Conservation (phyloP, 2,797 vertebrate species). For the Betta splendens region DNA sequence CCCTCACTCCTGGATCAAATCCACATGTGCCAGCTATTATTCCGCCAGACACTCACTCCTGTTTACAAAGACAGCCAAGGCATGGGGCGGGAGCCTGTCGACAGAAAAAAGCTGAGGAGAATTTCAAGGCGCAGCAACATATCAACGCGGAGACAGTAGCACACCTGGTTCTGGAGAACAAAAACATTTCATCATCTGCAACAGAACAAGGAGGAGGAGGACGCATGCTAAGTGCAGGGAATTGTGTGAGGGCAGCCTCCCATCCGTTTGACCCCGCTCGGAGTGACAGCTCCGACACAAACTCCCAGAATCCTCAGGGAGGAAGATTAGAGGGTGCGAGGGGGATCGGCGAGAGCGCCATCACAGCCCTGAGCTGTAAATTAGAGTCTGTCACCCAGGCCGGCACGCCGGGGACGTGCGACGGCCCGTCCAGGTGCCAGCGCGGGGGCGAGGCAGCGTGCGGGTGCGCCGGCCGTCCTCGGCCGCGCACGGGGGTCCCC, state of each 20-base stretch:
- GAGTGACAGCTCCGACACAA: conserved; percentile 70
- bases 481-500: conserved; percentile 53
- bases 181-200: conserved; percentile 52
- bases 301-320: conserved; percentile 78
- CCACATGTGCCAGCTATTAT: conserved; percentile 37
- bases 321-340: conserved; percentile 80
- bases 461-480: conserved; percentile 38
- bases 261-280: conserved; percentile 73
- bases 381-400: conserved; percentile 78
- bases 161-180: conserved; percentile 67
- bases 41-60: conserved; percentile 38
- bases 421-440: conserved; percentile 72
- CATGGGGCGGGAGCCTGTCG: conserved; percentile 41
- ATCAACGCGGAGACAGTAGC: conserved; percentile 56
- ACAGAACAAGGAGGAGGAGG: conserved; percentile 38
- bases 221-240: conserved; percentile 45
- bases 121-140: conserved; percentile 33
- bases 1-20: conserved; percentile 46
- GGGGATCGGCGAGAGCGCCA: conserved; percentile 84
- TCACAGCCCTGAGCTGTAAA: conserved; percentile 82
- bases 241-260: conserved; percentile 42
- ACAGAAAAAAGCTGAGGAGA: conserved; percentile 47
- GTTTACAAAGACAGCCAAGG: conserved; percentile 65
- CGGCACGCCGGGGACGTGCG: conserved; percentile 67
- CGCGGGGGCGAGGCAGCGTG: conserved; percentile 54